Base-by-base conservation (phyloP, 2,888 invertebrate species). In the Melipona bicolor region DNA sequence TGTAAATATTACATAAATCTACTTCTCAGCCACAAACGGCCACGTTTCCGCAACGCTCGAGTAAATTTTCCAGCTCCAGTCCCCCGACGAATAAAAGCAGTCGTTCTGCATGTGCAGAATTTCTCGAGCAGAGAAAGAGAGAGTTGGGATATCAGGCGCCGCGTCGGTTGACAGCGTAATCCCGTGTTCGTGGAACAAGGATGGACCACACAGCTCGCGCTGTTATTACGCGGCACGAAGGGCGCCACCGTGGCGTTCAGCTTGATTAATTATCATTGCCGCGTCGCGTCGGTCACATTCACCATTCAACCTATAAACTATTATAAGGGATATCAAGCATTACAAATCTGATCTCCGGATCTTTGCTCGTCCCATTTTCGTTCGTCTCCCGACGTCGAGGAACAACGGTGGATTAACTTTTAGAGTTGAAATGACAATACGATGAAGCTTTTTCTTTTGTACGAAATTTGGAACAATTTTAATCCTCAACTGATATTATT, bases 231-330 rank as follows among this genome's bases (percentile, higher is more conserved):
- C 86, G 77, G 87, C 83, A 78, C 77, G 72, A 71, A 90, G 88
- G 90, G 90, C 87, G 90, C 87, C 89, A 87, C 86, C 85, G 81
- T 78, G 88, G 89, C 87, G 88, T 90, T 90, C 91, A 89, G 85
- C 87, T 91, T 92, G 92, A 92, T 92, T 92, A 91, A 92, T 92
- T 92, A 92, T 91, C 89, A 91, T 90, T 89, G 87, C 91, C 88
- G 81, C 86, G 77, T 81, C 84, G 82, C 85, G 76, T 83, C 86
- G 84, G 83, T 86, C 87, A 68, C 88, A 84, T 88, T 84, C 78
- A 77, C 84, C 83, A 83, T 78, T 80, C 83, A 76, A 76, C 74
- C 54, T 64, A 74, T 85, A 69, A 43, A 43, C 43, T 43, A 43
- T 43, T 11, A 9, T 11, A 9, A 43, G 43, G 32, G 32, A 2